Conservation (phyloP, 2,797 vertebrate species). For the Halcyon leucocephala region DNA sequence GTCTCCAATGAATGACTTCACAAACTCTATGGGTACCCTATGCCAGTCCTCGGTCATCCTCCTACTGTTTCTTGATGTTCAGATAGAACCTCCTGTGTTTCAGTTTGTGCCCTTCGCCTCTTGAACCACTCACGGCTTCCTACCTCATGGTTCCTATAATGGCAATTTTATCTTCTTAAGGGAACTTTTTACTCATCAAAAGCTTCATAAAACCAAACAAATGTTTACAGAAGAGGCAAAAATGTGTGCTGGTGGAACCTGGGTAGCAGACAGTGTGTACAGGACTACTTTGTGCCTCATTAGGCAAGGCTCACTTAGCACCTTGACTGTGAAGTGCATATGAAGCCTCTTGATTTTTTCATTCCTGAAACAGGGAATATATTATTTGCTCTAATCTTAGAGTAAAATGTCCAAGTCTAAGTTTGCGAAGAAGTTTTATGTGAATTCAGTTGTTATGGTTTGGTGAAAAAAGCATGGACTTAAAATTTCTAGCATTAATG, state of each 20-base stretch:
- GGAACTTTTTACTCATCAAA: neutral
- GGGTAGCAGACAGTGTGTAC: neutral
- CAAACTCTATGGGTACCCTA: neutral
- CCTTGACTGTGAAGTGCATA: neutral
- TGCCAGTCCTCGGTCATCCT: neutral
- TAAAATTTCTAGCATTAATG: neutral
- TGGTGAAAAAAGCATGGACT: neutral
- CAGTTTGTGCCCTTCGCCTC: neutral
- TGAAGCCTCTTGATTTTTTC: neutral
- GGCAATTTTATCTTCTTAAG: neutral
- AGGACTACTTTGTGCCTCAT: neutral
- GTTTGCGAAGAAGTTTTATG: neutral
- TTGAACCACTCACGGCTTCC: neutral
- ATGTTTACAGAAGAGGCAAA: neutral
- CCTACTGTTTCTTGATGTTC: neutral
- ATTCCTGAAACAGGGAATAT: neutral
- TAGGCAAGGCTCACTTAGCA: neutral
- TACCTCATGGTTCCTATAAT: neutral
- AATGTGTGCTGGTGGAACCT: neutral
- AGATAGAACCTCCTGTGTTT: neutral
- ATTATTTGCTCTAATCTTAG: neutral
- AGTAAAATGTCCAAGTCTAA: neutral
- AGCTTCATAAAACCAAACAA: neutral
- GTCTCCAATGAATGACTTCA: neutral
- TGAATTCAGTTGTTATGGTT: neutral